These are phyloP conservation scores for Turritopsis dohrnii DNA, from an alignment of 30 jellyfish, hydroid and myxozoan species.

Conservation along the genomic window DNA sequence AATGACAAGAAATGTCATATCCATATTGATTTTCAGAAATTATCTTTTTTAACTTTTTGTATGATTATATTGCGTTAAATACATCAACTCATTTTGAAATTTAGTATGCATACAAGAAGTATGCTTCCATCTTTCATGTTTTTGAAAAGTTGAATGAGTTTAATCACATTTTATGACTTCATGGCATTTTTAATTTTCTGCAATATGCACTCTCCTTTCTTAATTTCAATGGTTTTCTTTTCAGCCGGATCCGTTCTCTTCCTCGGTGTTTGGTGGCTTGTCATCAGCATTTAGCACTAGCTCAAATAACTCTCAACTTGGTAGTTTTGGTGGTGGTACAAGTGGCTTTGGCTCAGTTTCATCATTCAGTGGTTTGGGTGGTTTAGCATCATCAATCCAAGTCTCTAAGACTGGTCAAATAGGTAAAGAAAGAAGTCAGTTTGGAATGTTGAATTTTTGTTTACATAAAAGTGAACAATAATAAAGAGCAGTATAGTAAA, in stretches of 20 bases:
- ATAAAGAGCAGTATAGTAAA: too few relatives aligned
- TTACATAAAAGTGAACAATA: background rate
- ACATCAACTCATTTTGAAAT: too few relatives aligned
- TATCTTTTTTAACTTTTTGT: background rate
- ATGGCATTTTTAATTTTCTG: too few relatives aligned
- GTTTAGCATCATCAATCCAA: conserved; percentile 63
- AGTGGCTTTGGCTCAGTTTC: conserved; percentile 71
- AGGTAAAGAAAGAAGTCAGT: background rate
- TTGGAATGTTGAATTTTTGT: background rate
- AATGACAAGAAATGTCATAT: background rate
- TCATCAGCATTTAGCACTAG: conserved; percentile 32
- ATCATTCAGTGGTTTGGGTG: conserved; percentile 63
- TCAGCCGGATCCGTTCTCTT: conserved; percentile 44
- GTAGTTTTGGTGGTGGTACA: conserved; percentile 59
- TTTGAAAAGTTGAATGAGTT: too few relatives aligned
- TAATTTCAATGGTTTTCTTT: background rate
- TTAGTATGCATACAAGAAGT: background rate
- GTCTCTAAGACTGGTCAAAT: conserved; percentile 47
- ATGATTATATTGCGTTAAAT: background rate
- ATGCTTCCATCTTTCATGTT: background rate
- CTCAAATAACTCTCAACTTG: conserved; percentile 37
- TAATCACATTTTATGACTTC: too few relatives aligned
- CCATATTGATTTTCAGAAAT: too few relatives aligned
- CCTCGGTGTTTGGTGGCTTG: conserved; percentile 27
- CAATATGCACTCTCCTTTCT: background rate